phyloP scores from a whole-genome alignment of 2,888 invertebrate genomes.

The Chloroclystis v-ata region DNA sequence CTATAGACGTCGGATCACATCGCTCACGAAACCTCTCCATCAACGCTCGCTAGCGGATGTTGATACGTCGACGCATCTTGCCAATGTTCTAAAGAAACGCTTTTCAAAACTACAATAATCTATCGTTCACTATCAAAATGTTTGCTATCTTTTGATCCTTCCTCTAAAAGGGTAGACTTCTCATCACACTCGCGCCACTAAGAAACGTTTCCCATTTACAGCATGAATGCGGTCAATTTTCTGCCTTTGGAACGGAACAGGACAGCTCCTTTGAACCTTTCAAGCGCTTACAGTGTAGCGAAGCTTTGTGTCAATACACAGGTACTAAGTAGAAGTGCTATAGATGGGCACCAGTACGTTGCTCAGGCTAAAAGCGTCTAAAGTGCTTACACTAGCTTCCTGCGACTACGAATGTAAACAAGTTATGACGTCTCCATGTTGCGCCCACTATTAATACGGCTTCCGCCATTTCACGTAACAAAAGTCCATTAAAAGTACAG shows the following conservation, averaged over 20 bases:
- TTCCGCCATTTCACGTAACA: conserved; percentile 7
- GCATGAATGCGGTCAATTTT: conserved; percentile 64
- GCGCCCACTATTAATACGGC: conserved; percentile 2
- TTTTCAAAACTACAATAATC: conserved; percentile 11
- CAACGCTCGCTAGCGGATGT: conserved; percentile 42
- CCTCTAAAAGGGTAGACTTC: not conserved
- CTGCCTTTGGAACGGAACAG: conserved; percentile 50
- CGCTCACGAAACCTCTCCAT: conserved; percentile 47
- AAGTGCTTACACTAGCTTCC: conserved; percentile 7
- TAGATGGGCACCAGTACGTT: conserved; percentile 15
- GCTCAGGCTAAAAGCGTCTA: conserved; percentile 22
- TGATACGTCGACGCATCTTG: conserved; percentile 32
- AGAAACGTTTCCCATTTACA: conserved; percentile 57
- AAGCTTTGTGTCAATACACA: conserved; percentile 13
- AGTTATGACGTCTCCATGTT: conserved; percentile 4
- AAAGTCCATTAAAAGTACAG: conserved; percentile 3
- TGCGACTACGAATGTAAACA: too few relatives aligned
- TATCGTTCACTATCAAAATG: not conserved
- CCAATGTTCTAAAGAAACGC: conserved; percentile 29
- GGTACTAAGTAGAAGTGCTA: conserved; percentile 2
- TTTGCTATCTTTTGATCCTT: not conserved
- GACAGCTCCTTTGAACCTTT: conserved; percentile 62
- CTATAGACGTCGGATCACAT: conserved; percentile 29
- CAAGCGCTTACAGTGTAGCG: conserved; percentile 21
- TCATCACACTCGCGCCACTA: not conserved